phyloP scores from a whole-genome alignment of 2,888 invertebrate species.

The Eulithis testata region DNA sequence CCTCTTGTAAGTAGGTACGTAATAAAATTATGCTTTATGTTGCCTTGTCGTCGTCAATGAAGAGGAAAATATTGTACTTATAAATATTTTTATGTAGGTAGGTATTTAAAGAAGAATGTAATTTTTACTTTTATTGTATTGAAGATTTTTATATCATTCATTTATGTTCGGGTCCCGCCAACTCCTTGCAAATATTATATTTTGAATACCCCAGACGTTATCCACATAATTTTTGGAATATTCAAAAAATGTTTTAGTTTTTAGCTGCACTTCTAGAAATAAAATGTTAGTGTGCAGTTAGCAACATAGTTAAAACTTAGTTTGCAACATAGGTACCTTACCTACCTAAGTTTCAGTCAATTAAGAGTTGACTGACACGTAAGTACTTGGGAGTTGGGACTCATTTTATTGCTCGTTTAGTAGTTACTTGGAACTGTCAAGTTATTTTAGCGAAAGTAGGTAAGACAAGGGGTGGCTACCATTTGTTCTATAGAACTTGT shows the following conservation, averaged over 20 bases:
- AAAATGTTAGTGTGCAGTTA: neutral
- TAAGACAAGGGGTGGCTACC: neutral
- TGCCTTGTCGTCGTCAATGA: constrained; percentile 1
- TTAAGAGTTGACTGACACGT: neutral
- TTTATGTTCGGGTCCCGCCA: too few relatives aligned
- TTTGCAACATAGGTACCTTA: neutral
- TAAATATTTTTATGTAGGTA: too few relatives aligned
- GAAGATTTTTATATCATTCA: too few relatives aligned
- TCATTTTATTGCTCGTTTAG: neutral
- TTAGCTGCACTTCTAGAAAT: too few relatives aligned
- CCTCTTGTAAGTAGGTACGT: constrained; percentile 6
- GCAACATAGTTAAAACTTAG: neutral
- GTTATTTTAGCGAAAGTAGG: neutral
- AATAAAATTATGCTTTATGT: constrained; percentile 11
- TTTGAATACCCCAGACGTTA: too few relatives aligned
- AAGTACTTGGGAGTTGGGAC: neutral
- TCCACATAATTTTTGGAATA: too few relatives aligned
- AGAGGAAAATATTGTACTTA: neutral
- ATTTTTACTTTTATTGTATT: too few relatives aligned
- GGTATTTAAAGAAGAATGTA: too few relatives aligned
- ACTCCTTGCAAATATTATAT: too few relatives aligned
- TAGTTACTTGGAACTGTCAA: neutral
- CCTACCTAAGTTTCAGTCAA: neutral
- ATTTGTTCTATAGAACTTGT: too few relatives aligned
- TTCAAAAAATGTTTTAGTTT: too few relatives aligned